Evolutionary conservation across 2,113 vertebrate species (phyloP), one percentile per base, ranked within the genome.

Genomic region (Coptodon rendalli): DNA sequence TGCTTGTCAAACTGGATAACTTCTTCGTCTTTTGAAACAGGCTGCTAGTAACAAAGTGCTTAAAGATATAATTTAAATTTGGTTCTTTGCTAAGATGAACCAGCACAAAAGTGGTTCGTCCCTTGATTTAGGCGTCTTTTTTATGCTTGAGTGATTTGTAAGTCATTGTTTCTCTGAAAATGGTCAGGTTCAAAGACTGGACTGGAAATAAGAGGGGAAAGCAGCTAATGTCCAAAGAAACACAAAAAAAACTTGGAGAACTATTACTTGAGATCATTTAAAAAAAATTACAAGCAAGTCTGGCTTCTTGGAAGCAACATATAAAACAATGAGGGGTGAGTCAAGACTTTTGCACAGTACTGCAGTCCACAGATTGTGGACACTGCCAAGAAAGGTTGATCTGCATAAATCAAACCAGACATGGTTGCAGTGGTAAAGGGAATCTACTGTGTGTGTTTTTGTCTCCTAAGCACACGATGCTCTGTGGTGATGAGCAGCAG

Each of bases 401-500:
- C 56, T 79, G 40, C 53, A 83, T 48, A 52, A 73, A 63, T 71
- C 82, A 56, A 73, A 82, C 24, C 17, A 53, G 43, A 86, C 50
- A 79, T 24, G 52, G 11, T 78, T 24, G 43, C 56, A 29, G 12
- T 24, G 53, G 48, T 86, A 84, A 88, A 68, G 66, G 52, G 56
- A 80, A 80, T 54, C 43, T 52, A 66, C n/a, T 87, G 79, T 90
- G 79, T 59, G 78, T 68, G 36, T 82, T 78, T 82, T 54, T 82
- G 43, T 59, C 53, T 52, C 34, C 43, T 43, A 31, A 53, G 43
- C 57, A 80, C 81, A 87, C 68, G 43, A 56, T 61, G 63, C 9
- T 19, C 52, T 56, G 79, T 59, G 19, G 43, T 87, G 87, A 94
- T 93, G 90, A 93, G 90, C 81, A 91, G 86, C 90, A 81, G 87